These are phyloP conservation scores for Pachypanchax playfairii DNA, from an alignment of 2,113 vertebrate species.

Conservation along the genomic window DNA sequence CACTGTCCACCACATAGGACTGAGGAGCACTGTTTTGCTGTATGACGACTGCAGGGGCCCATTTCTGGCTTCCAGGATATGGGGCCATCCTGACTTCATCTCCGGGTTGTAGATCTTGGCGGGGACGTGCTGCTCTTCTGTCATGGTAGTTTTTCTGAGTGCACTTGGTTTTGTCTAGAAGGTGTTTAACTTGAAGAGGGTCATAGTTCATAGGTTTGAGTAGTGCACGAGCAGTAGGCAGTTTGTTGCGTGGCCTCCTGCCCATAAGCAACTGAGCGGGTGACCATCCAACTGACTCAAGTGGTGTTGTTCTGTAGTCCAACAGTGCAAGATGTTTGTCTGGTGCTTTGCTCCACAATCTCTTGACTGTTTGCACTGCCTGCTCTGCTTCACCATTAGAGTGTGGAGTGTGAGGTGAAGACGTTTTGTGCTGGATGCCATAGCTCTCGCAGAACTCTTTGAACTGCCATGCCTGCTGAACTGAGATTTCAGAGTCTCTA, in stretches of 20 bases:
- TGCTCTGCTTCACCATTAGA: conserved; percentile 5
- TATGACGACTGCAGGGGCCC: no score
- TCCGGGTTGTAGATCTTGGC: not conserved
- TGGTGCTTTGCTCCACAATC: not conserved
- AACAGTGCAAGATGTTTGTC: not conserved
- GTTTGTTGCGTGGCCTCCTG: not conserved
- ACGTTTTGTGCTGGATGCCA: no score
- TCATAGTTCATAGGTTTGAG: not conserved
- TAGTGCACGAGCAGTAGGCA: not conserved
- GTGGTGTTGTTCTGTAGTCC: not conserved
- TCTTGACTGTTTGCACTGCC: not conserved
- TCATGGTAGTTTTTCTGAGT: not conserved
- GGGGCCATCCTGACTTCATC: not conserved
- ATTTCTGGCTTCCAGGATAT: not conserved
- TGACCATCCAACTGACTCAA: not conserved
- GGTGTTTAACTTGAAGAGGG: no score
- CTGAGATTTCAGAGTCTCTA: not conserved
- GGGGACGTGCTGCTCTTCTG: not conserved
- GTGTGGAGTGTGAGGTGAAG: no score
- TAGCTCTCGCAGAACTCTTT: not conserved
- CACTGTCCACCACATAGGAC: no score
- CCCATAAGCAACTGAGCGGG: not conserved
- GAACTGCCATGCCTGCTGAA: conserved; percentile 8
- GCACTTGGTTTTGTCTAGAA: not conserved
- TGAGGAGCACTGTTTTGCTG: no score